A percentile compares a stretch with the other conserved stretches of the same genome.
Conservation (phyloP, 2,113 vertebrate species). For the Chloroceryle aenea region DNA sequence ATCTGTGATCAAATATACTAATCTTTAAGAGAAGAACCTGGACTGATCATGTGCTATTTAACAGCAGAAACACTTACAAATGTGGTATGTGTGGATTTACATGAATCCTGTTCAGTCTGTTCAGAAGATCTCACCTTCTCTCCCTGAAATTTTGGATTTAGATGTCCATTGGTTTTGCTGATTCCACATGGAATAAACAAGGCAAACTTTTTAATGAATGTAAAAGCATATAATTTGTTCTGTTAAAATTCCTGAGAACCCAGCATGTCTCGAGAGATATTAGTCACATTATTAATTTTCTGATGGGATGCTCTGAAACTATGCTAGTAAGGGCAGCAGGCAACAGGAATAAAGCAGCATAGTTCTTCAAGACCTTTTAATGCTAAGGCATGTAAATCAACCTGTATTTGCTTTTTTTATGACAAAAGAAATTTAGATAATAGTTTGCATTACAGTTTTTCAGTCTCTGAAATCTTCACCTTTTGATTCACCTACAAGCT, state of each 20-base stretch:
- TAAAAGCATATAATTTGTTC: background rate
- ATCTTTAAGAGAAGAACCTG: background rate
- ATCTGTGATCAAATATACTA: background rate
- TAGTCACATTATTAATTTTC: background rate
- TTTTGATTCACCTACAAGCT: background rate
- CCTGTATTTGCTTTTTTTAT: background rate
- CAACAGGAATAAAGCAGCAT: background rate
- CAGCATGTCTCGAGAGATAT: background rate
- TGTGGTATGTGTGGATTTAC: background rate
- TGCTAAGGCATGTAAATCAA: background rate
- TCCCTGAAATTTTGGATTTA: background rate
- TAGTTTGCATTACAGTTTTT: background rate
- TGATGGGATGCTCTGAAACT: background rate
- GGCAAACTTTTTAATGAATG: background rate
- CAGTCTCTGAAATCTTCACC: background rate
- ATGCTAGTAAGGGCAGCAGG: background rate
- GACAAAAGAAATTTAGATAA: background rate
- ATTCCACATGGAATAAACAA: background rate
- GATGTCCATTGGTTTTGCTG: background rate
- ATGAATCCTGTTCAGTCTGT: no score
- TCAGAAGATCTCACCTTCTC: background rate
- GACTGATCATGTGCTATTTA: background rate
- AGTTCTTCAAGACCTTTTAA: background rate
- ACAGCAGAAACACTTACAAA: background rate
- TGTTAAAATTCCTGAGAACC: background rate